Base-by-base conservation (phyloP, 2,113 vertebrate species). In the Myotis brandtii region DNA sequence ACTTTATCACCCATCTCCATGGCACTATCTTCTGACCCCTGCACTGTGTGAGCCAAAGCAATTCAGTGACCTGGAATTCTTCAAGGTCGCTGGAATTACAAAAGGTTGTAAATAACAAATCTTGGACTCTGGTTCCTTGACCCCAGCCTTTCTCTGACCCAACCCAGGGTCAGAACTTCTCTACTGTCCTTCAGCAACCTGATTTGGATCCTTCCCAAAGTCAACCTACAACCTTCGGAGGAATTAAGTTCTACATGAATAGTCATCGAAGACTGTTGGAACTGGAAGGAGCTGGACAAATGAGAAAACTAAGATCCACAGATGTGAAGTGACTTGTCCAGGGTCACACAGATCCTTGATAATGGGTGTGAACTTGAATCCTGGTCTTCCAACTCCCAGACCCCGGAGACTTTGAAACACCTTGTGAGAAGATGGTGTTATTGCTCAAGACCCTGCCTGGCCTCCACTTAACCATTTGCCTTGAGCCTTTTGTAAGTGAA, bases 401-500 rank as follows among this genome's bases (percentile, higher is more conserved):
- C 34, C 32, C 40, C 16, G 9, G 11, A 21, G 30, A 89, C 62
- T 30, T 66, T 84, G 87, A 96, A 54, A 81, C 25, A 67, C 62
- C 43, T 86, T n/a, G 17, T 84, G 20, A 79, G 40, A 86, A 94
- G 83, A 34, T 46, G 40, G 4, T 56, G 40, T 64, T 43, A 54
- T 43, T 90, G 17, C 40, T 52, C 14, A 50, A 92, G 48, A 95
- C 43, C 18, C 52, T 43, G 10, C 17, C 21, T 77, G 48, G 62
- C 73, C 86, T 77, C 62, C 43, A n/a, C 27, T 30, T 76, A 70
- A 80, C 75, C 10, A 13, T n/a, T 50, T 43, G 77, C 54, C 43
- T 52, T 40, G 32, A 85, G 91, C 32, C 54, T 79, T 89, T 56
- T 91, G 67, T 91, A 91, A 96, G 66, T 85, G 62, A 95, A 82